Evolutionary conservation across 2,113 vertebrate species (phyloP), one percentile per base, ranked within the genome.

Genomic region (Sinosuthora webbiana): DNA sequence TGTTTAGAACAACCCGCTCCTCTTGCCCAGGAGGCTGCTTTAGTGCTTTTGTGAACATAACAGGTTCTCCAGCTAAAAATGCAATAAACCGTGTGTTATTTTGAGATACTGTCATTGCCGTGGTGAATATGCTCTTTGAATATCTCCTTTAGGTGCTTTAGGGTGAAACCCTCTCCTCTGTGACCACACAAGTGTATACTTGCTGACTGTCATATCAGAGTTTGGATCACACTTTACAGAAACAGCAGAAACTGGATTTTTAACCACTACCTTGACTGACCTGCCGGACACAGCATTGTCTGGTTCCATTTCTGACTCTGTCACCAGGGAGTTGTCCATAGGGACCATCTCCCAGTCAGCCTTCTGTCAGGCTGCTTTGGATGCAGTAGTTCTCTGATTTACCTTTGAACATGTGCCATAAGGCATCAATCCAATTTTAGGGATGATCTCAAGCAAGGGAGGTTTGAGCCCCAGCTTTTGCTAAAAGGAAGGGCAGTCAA

Each of bases 381-480:
- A 95, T 64, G 74, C 81, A 97, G 89, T 91, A 97, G 97, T 60
- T 92, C 69, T 89, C 80, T 82, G 56, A 90, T 94, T 97, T 94
- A 95, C 88, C 93, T 97, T 83, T 73, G 69, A 94, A 59, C 94
- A 44, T 9, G 19, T 80, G 69, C 64, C 70, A 53, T 76, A 42
- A 91, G 44, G 45, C 37, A 94, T 68, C 69, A 82, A 87, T 35
- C 41, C 35, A 76, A 31, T 50, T 89, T 95, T 62, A 94, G 71
- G 49, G 65, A 79, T 2, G 9, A 49, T 62, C 69, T 53, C 56
- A 81, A 83, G 42, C 67, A 71, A 75, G 62, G 73, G 49, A 78
- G 44, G 45, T 60, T 53, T 44, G 63, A 88, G 45, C 14, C 19
- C 5, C 69, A 78, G 41, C 24, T 33, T 56, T 30, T 82, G 37